Base-by-base conservation (phyloP, 2,888 invertebrate genomes). In the Eurytoma californica region DNA sequence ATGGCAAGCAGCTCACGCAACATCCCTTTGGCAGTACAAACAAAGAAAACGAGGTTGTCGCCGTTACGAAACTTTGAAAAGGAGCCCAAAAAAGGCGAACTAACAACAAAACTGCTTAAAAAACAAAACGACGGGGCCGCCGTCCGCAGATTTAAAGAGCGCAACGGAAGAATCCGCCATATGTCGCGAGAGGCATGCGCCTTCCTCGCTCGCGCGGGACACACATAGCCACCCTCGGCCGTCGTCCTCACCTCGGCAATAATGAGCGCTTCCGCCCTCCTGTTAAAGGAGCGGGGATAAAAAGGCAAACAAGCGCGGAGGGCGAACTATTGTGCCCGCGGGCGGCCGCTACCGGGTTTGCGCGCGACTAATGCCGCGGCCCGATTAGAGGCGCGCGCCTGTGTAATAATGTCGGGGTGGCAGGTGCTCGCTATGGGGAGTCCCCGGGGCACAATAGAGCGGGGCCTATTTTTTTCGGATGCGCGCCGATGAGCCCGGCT, bases 361-460 rank as follows among this genome's bases (percentile, higher is more conserved):
- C 60, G 67, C 63, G 69, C 24, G 69, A 76, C 76, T 76, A 76
- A 76, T 63, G 60, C 20, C 12, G 70, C 60, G 63, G 70, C 58
- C 47, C 69, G 78, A 75, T 78, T 73, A 76, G 76, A 77, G 69
- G 72, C 13, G 86, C 24, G 24, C 24, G 24, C 24, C 24, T 2
- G 24, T 24, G 24, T 24, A 24, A 24, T 88, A 88, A 89, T 88
- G 85, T 86, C 84, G 83, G 74, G 85, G 85, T 86, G 84, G 87
- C 89, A 89, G 89, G 89, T 89, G 89, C 87, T 87, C 86, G 86
- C 84, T n/a, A 24, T 24, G 24, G 51, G 20, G 7, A 53, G 80
- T 82, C 83, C 82, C 39, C 39, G 39, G 39, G 39, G 9, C 39
- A 39, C 39, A 39, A 39, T 39, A 39, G 39, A 39, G 7, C 39